Evolutionary conservation across 2,113 vertebrate genomes (phyloP).

Genomic region (Pedetes capensis): DNA sequence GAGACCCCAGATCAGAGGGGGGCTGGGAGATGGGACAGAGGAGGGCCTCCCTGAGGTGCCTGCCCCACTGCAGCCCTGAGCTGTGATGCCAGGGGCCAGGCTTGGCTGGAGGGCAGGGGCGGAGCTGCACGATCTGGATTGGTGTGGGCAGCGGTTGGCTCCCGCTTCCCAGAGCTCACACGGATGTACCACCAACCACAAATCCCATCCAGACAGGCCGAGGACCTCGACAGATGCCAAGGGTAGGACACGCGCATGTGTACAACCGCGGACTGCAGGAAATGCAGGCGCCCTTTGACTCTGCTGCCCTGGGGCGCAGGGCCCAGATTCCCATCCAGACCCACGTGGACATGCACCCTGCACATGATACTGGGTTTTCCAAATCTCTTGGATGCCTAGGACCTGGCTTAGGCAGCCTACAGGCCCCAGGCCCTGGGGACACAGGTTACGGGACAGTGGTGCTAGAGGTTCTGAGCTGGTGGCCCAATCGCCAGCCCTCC

Average conservation of each 20-base stretch:
- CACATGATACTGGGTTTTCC: too few relatives aligned
- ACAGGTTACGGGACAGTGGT: neutral
- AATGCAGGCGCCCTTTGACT: too few relatives aligned
- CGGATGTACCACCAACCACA: rapidly evolving
- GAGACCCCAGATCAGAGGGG: neutral
- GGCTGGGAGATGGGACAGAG: rapidly evolving
- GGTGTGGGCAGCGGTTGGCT: too few relatives aligned
- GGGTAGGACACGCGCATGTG: neutral
- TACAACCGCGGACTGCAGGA: too few relatives aligned
- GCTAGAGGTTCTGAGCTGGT: neutral
- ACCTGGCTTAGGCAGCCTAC: rapidly evolving
- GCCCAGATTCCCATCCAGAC: neutral
- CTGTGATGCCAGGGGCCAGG: neutral
- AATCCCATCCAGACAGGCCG: neutral
- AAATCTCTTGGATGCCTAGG: neutral
- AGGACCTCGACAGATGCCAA: neutral
- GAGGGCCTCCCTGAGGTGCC: neutral
- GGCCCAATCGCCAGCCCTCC: neutral
- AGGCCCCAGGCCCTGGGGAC: neutral
- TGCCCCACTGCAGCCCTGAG: rapidly evolving
- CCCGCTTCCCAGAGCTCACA: neutral
- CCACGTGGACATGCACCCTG: neutral
- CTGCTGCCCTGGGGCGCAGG: rapidly evolving
- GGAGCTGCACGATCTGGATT: rapidly evolving
- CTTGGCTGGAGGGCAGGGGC: neutral